A percentile compares a stretch with the other conserved stretches of the same genome.
Evolutionary conservation across 37 sponge, comb jelly and placozoan species (phyloP).

Genomic region (Lycopodina hypogea): DNA sequence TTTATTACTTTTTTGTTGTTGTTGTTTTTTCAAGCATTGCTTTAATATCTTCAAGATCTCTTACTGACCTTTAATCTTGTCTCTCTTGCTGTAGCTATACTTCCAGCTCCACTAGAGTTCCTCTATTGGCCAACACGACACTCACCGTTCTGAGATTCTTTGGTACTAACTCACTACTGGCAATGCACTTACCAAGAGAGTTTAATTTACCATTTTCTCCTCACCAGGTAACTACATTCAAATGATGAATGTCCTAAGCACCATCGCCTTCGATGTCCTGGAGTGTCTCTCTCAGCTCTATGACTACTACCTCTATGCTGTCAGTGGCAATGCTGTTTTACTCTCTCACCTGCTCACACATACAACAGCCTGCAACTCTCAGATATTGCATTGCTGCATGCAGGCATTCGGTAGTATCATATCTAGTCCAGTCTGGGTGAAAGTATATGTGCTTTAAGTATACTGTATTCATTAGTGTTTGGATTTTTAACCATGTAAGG

Average conservation of each 20-base stretch:
- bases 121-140: slow-evolving; percentile 90
- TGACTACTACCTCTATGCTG: slow-evolving; percentile 93
- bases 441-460: too few relatives aligned
- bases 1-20: too few relatives aligned
- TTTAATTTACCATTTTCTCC: background rate
- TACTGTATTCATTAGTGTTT: too few relatives aligned
- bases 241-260: slow-evolving; percentile 89
- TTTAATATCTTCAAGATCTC: background rate
- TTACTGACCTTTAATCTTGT: background rate
- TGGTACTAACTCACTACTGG: too few relatives aligned
- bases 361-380: background rate
- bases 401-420: too few relatives aligned
- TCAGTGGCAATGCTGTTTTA: slow-evolving; percentile 22
- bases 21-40: too few relatives aligned
- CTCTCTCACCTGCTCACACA: background rate
- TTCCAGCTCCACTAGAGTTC: slow-evolving; percentile 39
- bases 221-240: slow-evolving; percentile 88
- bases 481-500: too few relatives aligned
- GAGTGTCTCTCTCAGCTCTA: slow-evolving; percentile 88
- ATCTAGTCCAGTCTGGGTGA: too few relatives aligned
- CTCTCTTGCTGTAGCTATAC: background rate
- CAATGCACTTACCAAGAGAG: background rate
- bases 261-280: slow-evolving; percentile 94
- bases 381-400: background rate
- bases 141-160: slow-evolving; percentile 83